These are phyloP conservation scores for Pyrrhosoma nymphula DNA, from an alignment of 2,888 invertebrate species.

Conservation along the genomic window DNA sequence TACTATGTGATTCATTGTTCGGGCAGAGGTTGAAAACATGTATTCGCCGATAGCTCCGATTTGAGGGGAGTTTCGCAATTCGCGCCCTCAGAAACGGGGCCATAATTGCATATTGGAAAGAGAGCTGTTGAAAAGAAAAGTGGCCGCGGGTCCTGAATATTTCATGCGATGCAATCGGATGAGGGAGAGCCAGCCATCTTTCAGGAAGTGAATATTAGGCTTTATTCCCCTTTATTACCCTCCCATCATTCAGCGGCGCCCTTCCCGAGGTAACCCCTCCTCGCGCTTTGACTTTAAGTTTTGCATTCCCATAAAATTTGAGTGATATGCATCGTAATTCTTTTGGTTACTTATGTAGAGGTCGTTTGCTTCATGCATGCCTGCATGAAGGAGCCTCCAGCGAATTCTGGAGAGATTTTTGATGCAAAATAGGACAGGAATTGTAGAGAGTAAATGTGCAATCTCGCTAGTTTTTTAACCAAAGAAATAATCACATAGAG, in stretches of 20 bases:
- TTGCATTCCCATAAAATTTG: slow-evolving; percentile 2
- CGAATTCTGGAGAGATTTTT: too few species aligned
- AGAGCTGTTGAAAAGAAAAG: neutral
- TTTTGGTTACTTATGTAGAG: neutral
- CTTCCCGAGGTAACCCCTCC: neutral
- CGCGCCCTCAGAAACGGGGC: neutral
- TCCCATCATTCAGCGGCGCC: neutral
- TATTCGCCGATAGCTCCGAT: slow-evolving; percentile 1
- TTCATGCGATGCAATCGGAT: neutral
- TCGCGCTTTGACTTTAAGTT: neutral
- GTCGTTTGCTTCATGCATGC: neutral
- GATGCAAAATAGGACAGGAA: too few species aligned
- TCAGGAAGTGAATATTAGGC: slow-evolving; percentile 3
- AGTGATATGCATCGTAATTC: slow-evolving; percentile 18
- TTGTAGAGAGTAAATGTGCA: too few species aligned
- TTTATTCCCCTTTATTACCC: neutral
- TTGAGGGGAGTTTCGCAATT: neutral
- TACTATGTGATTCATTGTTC: neutral
- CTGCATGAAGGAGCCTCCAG: neutral
- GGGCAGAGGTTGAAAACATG: neutral
- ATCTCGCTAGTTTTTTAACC: too few species aligned
- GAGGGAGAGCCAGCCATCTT: slow-evolving; percentile 8
- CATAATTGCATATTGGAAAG: neutral
- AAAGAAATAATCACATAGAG: too few species aligned
- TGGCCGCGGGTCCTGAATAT: neutral